Percentiles rank a stretch among this genome's conserved stretches.
These are phyloP conservation scores for Eumaeus atala DNA, from an alignment of 1,140 invertebrate genomes.

Conservation along the genomic window DNA sequence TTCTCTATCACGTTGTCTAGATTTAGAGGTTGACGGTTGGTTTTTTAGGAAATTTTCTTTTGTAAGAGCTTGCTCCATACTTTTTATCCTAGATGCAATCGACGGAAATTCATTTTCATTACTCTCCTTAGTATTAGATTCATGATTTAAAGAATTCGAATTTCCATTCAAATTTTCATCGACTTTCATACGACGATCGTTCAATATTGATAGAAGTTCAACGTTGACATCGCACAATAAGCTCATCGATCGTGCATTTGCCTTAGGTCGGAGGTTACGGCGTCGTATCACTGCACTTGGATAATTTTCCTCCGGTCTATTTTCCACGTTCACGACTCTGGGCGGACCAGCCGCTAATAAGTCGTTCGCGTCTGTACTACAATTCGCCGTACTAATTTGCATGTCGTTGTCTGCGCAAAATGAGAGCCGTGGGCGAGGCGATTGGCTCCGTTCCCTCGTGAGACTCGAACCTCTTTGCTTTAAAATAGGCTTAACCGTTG, in stretches of 20 bases:
- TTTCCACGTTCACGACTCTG: constrained; percentile 48
- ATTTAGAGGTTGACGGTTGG: constrained; percentile 48
- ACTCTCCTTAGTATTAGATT: constrained; percentile 29
- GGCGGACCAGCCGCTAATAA: constrained; percentile 59
- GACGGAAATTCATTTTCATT: constrained; percentile 60
- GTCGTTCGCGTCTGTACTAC: constrained; percentile 59
- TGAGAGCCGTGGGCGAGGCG: constrained; percentile 73
- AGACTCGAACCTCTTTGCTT: constrained; percentile 74
- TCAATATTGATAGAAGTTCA: constrained; percentile 66
- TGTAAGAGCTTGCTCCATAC: constrained; percentile 66
- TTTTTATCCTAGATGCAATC: constrained; percentile 68
- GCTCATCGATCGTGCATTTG: constrained; percentile 64
- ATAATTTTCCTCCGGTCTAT: constrained; percentile 50
- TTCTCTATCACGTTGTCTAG: constrained; percentile 71
- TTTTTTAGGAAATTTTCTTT: constrained; percentile 50
- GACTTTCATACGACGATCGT: constrained; percentile 61
- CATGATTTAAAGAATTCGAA: constrained; percentile 36
- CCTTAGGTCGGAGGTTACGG: constrained; percentile 64
- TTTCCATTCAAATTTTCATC: constrained; percentile 58
- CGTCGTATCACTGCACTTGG: constrained; percentile 64
- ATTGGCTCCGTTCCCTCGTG: constrained; percentile 74
- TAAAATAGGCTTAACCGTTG: constrained; percentile 73
- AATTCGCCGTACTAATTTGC: constrained; percentile 59
- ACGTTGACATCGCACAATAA: constrained; percentile 66
- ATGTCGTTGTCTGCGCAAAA: constrained; percentile 73